Evolutionary conservation across 2,888 invertebrate species (phyloP), one percentile per base, ranked within the genome.

Genomic region (Apamea crenata): DNA sequence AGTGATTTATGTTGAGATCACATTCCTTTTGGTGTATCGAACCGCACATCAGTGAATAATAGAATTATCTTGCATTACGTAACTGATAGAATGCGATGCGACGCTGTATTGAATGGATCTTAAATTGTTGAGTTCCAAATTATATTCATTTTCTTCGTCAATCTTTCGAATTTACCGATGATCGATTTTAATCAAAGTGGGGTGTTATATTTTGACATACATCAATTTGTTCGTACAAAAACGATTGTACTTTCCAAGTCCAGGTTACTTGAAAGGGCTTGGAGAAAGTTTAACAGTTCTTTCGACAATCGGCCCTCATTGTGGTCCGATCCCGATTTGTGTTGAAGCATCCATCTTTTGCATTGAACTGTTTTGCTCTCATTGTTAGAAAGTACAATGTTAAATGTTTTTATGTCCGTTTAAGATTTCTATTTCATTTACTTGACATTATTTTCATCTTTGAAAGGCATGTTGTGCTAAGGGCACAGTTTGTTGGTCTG

Each of bases 241-340:
- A 79, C 67, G 68, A n/a, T 74, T 59, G 56, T 77, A 50, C 77
- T 68, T 90, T 90, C 86, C 87, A 91, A 40, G 88, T 89, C 90
- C 86, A 88, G 61, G 74, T 76, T 59, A 86, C 73, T 84, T 85
- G 87, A 90, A 94, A 96, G 96, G 96, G 96, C 95, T 94, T 85
- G 93, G 96, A 93, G 96, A 96, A 96, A 96, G 96, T 95, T 92
- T 81, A 91, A 91, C 90, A 90, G 92, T 93, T 94, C 94, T 94
- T 95, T 95, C 93, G 92, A 93, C 93, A 94, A 94, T 94, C 91
- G 93, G 92, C 90, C 87, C 83, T 91, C 90, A 93, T 95, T 95
- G 94, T 95, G 88, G 90, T 91, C 85, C 88, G 94, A 94, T 95
- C 93, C 93, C 94, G 89, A 95, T 95, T 94, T 92, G 92, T 93